A percentile compares a stretch with the other conserved stretches of the same genome.
phyloP scores from a whole-genome alignment of 1,140 invertebrate species.

The Bombus huntii region DNA sequence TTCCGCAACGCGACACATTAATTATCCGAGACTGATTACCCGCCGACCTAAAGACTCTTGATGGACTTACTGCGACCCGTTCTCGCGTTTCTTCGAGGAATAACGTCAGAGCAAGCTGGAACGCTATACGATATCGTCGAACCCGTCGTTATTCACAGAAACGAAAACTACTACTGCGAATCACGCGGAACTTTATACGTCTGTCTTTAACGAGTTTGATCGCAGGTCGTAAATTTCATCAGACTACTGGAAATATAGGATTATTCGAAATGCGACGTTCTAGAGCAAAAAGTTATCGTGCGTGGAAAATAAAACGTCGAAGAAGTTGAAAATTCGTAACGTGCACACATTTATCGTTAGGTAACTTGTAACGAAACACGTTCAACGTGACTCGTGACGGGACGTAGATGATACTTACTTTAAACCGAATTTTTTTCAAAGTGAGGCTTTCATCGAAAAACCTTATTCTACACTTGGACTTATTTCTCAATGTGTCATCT shows the following conservation, averaged over 20 bases:
- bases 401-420: not conserved
- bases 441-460: too few species aligned
- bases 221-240: not conserved
- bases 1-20: slow-evolving; percentile 27
- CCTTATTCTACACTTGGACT: not conserved
- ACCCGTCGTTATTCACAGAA: slow-evolving; percentile 21
- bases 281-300: not conserved
- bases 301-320: not conserved
- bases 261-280: not conserved
- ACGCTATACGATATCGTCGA: slow-evolving; percentile 19
- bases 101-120: not conserved
- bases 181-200: slow-evolving; percentile 5
- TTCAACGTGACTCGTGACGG: too few species aligned
- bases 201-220: not conserved
- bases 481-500: not conserved
- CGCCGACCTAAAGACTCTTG: not conserved
- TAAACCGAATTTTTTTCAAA: not conserved
- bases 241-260: too few species aligned
- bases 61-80: slow-evolving; percentile 10
- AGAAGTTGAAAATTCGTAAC: not conserved
- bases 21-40: not conserved
- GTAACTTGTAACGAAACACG: too few species aligned
- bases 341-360: too few species aligned
- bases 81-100: slow-evolving; percentile 23
- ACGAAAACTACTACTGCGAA: slow-evolving; percentile 27